These are phyloP conservation scores for Mesitornis unicolor DNA, from an alignment of 2,113 vertebrate species.

Conservation along the genomic window DNA sequence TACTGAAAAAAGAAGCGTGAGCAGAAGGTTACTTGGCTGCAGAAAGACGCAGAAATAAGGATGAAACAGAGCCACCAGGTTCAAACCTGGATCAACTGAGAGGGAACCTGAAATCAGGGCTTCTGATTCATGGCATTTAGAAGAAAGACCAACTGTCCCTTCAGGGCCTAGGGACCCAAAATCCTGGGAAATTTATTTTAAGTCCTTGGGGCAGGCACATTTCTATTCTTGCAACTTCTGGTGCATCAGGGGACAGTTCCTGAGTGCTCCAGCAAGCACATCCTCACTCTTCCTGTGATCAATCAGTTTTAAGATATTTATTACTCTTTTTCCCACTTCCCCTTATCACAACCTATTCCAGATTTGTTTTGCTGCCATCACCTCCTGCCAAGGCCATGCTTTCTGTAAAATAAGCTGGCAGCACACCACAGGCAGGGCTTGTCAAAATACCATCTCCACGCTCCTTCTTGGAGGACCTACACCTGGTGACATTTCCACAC, in stretches of 20 bases:
- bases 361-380: conserved; percentile 35
- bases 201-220: neutral
- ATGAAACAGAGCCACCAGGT: neutral
- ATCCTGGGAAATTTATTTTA: neutral
- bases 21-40: neutral
- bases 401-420: neutral
- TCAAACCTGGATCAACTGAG: neutral
- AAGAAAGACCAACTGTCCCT: neutral
- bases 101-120: neutral
- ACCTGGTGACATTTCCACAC: neutral
- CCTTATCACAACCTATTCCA: neutral
- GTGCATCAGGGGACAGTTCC: neutral
- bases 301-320: neutral
- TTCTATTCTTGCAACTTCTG: neutral
- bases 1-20: no score
- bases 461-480: neutral
- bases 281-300: neutral
- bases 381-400: neutral
- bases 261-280: neutral
- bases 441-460: neutral
- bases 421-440: neutral
- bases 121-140: neutral
- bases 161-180: neutral
- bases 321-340: neutral
- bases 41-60: neutral